A percentile compares a stretch with the other conserved stretches of the same genome.
Conservation (phyloP, 2,113 vertebrate species). For the Halichoeres trimaculatus region DNA sequence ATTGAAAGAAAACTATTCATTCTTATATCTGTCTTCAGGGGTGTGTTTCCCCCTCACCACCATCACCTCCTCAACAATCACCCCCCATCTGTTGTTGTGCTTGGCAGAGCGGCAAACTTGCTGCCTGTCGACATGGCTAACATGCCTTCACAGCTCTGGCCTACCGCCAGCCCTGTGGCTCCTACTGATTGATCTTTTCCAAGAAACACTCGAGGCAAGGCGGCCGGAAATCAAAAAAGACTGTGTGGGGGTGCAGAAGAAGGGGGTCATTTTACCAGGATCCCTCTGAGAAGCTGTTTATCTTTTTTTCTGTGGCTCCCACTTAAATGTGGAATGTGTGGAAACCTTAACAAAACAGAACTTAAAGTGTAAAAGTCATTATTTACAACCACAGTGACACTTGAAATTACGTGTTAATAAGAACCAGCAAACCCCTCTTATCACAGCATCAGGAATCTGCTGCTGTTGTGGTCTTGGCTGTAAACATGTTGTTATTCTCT, state of each 20-base stretch:
- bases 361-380: neutral
- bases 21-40: conserved; percentile 31
- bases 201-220: conserved; percentile 46
- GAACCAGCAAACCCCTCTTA: neutral
- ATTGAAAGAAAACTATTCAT: too few species aligned
- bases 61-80: neutral
- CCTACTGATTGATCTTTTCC: conserved; percentile 61
- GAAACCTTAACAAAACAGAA: neutral
- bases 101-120: conserved; percentile 15
- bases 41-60: neutral
- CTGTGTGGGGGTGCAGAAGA: neutral
- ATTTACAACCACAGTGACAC: neutral
- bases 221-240: conserved; percentile 42
- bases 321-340: neutral
- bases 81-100: conserved; percentile 56
- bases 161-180: conserved; percentile 41
- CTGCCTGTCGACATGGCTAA: conserved; percentile 23
- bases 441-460: neutral
- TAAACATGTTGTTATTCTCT: conserved; percentile 39
- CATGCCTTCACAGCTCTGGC: conserved; percentile 41
- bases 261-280: conserved; percentile 16
- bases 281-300: neutral
- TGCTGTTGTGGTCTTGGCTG: neutral
- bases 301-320: neutral
- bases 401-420: neutral